These are phyloP conservation scores for Gila robusta DNA, from an alignment of 2,797 vertebrate genomes.

Conservation along the genomic window DNA sequence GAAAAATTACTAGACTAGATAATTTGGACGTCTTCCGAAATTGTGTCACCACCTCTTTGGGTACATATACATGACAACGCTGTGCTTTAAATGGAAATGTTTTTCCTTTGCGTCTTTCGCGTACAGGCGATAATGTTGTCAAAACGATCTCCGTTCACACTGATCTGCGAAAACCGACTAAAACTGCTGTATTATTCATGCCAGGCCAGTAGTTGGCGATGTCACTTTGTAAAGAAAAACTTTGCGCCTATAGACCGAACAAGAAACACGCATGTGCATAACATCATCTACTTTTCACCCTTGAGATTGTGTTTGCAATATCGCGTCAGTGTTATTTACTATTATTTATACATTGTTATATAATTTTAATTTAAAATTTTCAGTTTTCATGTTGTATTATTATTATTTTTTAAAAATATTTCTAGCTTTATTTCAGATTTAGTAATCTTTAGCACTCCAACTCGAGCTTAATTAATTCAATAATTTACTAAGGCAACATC, in stretches of 20 bases:
- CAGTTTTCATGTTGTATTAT: background rate
- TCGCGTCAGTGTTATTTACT: background rate
- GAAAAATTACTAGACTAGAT: background rate
- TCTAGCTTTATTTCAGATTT: background rate
- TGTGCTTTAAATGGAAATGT: background rate
- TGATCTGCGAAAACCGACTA: background rate
- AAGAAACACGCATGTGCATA: background rate
- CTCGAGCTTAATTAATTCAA: background rate
- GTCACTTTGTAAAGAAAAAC: background rate
- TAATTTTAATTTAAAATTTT: background rate
- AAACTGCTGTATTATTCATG: background rate
- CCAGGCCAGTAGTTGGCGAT: background rate
- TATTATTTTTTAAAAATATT: background rate
- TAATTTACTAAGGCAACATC: background rate
- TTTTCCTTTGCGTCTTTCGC: background rate
- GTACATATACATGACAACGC: background rate
- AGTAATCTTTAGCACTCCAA: background rate
- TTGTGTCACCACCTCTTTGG: background rate
- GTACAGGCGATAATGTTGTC: background rate
- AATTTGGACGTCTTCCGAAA: background rate
- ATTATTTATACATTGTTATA: background rate
- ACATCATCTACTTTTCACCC: background rate
- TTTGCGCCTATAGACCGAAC: too few relatives aligned
- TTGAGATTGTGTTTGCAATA: background rate
- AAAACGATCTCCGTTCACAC: background rate